These are phyloP conservation scores for Serripes groenlandicus DNA, from an alignment of 2,888 invertebrate genomes.

Conservation along the genomic window DNA sequence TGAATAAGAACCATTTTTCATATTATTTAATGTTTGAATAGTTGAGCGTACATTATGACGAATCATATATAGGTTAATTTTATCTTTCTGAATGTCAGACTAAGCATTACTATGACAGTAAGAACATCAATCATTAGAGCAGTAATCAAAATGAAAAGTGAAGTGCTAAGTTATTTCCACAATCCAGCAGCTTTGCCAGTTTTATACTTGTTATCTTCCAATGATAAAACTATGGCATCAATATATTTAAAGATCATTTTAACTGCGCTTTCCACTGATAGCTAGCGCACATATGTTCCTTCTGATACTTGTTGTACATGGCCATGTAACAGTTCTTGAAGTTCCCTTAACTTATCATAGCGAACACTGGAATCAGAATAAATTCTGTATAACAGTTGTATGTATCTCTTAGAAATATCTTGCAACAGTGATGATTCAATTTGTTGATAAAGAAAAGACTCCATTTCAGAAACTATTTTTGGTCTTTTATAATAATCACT, in stretches of 20 bases:
- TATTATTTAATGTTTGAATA: slow-evolving; percentile 9
- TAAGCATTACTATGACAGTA: too few species aligned
- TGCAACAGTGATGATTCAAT: neutral
- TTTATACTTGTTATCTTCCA: slow-evolving; percentile 31
- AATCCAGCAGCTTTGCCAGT: slow-evolving; percentile 29
- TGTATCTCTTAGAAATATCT: slow-evolving; percentile 17
- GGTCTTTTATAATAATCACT: slow-evolving; percentile 24
- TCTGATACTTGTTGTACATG: slow-evolving; percentile 34
- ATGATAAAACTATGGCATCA: slow-evolving; percentile 27
- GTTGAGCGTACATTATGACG: slow-evolving; percentile 15
- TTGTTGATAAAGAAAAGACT: slow-evolving; percentile 12
- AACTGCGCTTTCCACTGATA: slow-evolving; percentile 33
- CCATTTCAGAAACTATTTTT: too few species aligned
- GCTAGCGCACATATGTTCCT: slow-evolving; percentile 36
- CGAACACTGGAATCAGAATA: slow-evolving; percentile 20
- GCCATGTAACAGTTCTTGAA: slow-evolving; percentile 32
- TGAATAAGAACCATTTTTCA: slow-evolving; percentile 29
- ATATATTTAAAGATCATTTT: slow-evolving; percentile 27
- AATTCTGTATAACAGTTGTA: slow-evolving; percentile 11
- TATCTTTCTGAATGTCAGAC: slow-evolving; percentile 34
- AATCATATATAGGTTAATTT: slow-evolving; percentile 17
- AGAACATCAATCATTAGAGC: slow-evolving; percentile 32
- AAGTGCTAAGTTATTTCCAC: slow-evolving; percentile 5
- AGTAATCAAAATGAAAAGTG: slow-evolving; percentile 24
- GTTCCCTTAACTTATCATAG: slow-evolving; percentile 20